Base-by-base conservation (phyloP, 1,140 invertebrate species). In the Drosophila santomea region DNA sequence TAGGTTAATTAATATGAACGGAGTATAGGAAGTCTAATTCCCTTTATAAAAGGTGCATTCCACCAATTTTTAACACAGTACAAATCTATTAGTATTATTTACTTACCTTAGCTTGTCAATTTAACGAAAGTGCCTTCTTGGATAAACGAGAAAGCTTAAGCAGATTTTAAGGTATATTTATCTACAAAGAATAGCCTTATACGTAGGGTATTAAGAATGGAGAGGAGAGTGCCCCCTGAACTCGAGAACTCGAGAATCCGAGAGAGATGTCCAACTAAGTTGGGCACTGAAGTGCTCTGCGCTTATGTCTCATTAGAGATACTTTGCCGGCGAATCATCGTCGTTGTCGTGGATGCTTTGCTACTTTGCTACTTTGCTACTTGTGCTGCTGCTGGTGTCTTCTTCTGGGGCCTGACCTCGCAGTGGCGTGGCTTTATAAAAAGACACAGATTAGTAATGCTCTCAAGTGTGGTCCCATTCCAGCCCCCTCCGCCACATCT, bases 301-400 rank as follows among this genome's bases (percentile, higher is more conserved):
- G 67, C 84, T 86, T 88, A 88, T 78, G 84, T 88, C 83, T 86
- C 83, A 88, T 86, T 86, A 86, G 83, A 83, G 79, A 83, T 86
- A 89, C 83, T 89, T 88, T 86, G 86, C 79, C 69, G 67, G 62
- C 73, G 68, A 81, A 80, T 77, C 78, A 63, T 75, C 51, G 50
- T 45, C 55, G 57, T 60, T 48, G 59, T 39, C 20, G 54, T 55
- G 43, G 54, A 23, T 67, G 69, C 15, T 44, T 44, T 50, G 58
- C 28, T 62, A 32, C 54, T 50, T 15, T 17, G 17, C 17, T 17
- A 17, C 15, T 44, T 44, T 50, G 58, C 28, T 62, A 32, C 54
- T 50, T 15, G 7, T 48, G 39, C 25, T 67, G 15, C 43, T 20
- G 20, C 1, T 45, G 44, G 36, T 43, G 41, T 57, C 41, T 57